Percentiles rank a stretch among this genome's conserved stretches.
phyloP scores from a whole-genome alignment of 2,113 vertebrate species.

The Tauraco erythrolophus region DNA sequence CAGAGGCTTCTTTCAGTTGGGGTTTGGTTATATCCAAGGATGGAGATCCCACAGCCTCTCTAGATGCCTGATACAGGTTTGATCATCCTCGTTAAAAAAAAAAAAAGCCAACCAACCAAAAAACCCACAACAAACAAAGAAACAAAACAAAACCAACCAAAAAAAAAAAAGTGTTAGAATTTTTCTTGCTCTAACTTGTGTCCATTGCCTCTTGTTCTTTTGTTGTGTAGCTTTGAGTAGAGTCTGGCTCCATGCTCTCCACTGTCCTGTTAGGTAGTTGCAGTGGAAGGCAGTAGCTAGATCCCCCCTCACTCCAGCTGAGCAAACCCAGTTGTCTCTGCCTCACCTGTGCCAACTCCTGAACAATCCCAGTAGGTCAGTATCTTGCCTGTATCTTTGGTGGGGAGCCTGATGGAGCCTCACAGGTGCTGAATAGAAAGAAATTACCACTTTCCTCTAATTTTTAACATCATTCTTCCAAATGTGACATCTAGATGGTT shows the following conservation, averaged over 20 bases:
- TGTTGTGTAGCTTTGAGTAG: not conserved
- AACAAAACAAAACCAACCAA: not conserved
- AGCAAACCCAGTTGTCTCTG: not conserved
- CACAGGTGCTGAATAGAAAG: not conserved
- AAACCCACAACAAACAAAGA: too few relatives aligned
- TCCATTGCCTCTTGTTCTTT: not conserved
- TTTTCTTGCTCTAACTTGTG: not conserved
- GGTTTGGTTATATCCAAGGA: not conserved
- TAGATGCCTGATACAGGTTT: not conserved
- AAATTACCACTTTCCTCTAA: not conserved
- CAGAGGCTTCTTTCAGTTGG: not conserved
- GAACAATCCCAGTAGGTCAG: too few relatives aligned
- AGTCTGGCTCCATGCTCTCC: not conserved
- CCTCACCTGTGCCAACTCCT: not conserved
- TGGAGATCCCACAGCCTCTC: not conserved
- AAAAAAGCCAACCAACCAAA: too few relatives aligned
- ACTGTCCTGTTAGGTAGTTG: not conserved
- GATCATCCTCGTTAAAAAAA: not conserved
- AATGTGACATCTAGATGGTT: not conserved
- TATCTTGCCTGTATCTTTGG: not conserved
- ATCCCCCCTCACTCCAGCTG: not conserved
- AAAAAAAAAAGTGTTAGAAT: not conserved
- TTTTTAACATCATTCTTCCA: not conserved
- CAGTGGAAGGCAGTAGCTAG: not conserved
- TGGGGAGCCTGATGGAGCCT: not conserved